These are phyloP conservation scores for Xenopus laevis DNA, from an alignment of 2,113 vertebrate species.

Conservation along the genomic window DNA sequence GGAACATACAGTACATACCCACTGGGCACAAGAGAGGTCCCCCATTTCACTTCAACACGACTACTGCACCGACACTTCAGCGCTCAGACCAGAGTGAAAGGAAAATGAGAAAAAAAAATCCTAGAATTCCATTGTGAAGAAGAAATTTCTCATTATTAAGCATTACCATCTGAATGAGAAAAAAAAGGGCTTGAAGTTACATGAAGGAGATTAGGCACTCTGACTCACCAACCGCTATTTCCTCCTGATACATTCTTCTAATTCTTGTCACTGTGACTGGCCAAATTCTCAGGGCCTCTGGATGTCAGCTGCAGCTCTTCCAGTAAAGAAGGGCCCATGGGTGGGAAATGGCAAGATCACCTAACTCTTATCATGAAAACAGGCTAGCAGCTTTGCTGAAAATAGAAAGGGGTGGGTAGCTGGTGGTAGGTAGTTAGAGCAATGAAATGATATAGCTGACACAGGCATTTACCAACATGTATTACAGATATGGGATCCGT, in stretches of 20 bases:
- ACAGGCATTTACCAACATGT: too few species aligned
- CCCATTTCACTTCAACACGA: not conserved
- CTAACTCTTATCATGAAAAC: not conserved
- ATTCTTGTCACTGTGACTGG: conserved; percentile 66
- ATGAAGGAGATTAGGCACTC: conserved; percentile 59
- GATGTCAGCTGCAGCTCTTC: conserved; percentile 49
- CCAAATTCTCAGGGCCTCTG: conserved; percentile 68
- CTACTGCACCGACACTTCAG: too few species aligned
- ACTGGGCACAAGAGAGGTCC: conserved; percentile 38
- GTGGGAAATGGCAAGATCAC: not conserved
- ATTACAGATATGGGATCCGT: too few species aligned
- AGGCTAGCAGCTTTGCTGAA: not conserved
- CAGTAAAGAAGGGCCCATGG: conserved; percentile 50
- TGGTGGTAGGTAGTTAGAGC: too few species aligned
- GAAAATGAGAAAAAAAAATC: not conserved
- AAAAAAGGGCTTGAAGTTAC: conserved; percentile 43
- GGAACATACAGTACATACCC: conserved; percentile 47
- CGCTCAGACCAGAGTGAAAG: too few species aligned
- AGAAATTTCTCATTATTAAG: conserved; percentile 51
- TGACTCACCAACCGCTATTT: conserved; percentile 68
- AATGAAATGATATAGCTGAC: too few species aligned
- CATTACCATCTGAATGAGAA: conserved; percentile 52
- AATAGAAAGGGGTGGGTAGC: not conserved
- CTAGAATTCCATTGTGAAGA: conserved; percentile 4
- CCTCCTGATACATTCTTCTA: conserved; percentile 68